Base-by-base conservation (phyloP, 2,113 vertebrate species). In the Erythrolamprus reginae region DNA sequence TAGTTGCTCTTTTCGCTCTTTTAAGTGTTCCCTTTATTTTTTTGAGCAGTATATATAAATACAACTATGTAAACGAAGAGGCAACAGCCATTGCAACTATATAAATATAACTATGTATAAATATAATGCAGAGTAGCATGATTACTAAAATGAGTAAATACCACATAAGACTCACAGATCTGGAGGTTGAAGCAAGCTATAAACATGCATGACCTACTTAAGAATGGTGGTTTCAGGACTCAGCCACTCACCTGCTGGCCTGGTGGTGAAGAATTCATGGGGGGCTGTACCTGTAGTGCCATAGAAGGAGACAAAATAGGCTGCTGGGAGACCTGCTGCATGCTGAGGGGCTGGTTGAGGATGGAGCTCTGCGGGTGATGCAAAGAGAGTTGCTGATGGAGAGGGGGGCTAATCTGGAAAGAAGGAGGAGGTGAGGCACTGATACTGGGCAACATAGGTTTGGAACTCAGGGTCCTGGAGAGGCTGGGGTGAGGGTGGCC, bases 371-470 rank as follows among this genome's bases (percentile, higher is more conserved):
- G 97, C 1, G 97, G 95, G 28, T 98, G 99, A 94, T 96, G 96
- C 97, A 99, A 97, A 89, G 99, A 98, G 93, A 99, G 98, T 97
- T 99, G 99, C 97, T 99, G 99, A 97, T 99, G 99, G 91, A 99
- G 97, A 0, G 98, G 97, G 48, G 98, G 98, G 97, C 98, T 99
- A 97, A 99, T 99, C 90, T 99, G 99, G 97, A 99, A 99, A 93
- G 99, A 97, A 91, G 98, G 98, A 0, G 99, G 98, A 0, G 98
- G 98, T 91, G 99, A 99, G 92, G 98, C 98, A 96, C 98, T 99
- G 97, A 99, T 98, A 96, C 98, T 98, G 89, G 99, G 98, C 97
- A 99, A 97, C 98, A 99, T 98, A 50, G 98, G 97, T 90, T 99
- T 98, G 97, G 98, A 97, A 97, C 97, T 97, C 96, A 99, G 98